phyloP scores from a whole-genome alignment of 2,888 invertebrate species.

The Pardosa pseudoannulata region DNA sequence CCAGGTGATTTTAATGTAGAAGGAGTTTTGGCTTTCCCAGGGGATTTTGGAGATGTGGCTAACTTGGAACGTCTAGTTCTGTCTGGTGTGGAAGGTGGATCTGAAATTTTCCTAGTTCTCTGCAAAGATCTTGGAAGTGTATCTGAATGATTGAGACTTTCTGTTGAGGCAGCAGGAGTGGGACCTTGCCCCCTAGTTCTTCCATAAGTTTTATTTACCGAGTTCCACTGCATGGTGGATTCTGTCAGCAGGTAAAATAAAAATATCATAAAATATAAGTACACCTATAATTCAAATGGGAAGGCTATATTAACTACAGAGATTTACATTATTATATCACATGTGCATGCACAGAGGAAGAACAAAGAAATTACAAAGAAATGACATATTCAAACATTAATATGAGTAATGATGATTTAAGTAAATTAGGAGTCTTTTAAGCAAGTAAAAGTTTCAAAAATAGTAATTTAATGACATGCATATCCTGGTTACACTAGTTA shows the following conservation, averaged over 20 bases:
- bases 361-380: too few species aligned
- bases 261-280: neutral
- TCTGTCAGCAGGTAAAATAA: conserved; percentile 20
- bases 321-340: too few species aligned
- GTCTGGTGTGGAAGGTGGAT: conserved; percentile 60
- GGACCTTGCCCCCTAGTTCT: conserved; percentile 55
- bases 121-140: conserved; percentile 55
- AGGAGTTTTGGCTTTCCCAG: conserved; percentile 53
- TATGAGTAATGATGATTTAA: too few species aligned
- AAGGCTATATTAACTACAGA: too few species aligned
- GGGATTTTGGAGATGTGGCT: conserved; percentile 62
- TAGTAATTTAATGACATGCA: too few species aligned
- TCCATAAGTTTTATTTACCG: conserved; percentile 53
- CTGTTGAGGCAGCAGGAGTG: conserved; percentile 61
- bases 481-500: too few species aligned
- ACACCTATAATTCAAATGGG: neutral
- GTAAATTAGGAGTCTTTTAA: too few species aligned
- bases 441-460: too few species aligned
- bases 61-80: conserved; percentile 32
- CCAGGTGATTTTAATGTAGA: conserved; percentile 69
- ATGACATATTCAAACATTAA: too few species aligned
- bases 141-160: conserved; percentile 65
- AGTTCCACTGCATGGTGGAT: conserved; percentile 51
- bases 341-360: too few species aligned
- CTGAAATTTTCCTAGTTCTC: conserved; percentile 53